phyloP scores from a whole-genome alignment of 2,797 vertebrate species.

The Sus cebifrons region DNA sequence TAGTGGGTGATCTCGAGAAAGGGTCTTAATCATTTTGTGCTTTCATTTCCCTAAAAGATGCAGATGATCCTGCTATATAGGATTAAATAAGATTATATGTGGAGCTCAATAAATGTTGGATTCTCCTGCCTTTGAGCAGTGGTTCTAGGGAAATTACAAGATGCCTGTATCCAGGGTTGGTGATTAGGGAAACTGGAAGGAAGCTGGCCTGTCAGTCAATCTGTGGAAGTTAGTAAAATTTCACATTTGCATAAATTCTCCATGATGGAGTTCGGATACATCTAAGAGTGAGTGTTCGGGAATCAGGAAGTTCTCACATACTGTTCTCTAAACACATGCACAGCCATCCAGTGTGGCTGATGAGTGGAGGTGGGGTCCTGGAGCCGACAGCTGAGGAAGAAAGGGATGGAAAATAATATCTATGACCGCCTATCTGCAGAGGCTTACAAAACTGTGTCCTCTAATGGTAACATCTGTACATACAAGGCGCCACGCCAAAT shows the following conservation, averaged over 20 bases:
- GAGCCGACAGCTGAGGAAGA: background rate
- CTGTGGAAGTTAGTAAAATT: background rate
- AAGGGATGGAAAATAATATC: fast-evolving
- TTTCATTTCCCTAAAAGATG: background rate
- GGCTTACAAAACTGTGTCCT: background rate
- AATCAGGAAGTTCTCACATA: background rate
- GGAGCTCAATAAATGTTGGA: background rate
- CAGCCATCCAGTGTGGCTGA: background rate
- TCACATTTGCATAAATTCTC: background rate
- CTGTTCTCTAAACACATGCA: background rate
- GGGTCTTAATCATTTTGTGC: background rate
- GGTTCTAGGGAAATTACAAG: background rate
- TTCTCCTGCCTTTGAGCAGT: background rate
- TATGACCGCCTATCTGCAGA: background rate
- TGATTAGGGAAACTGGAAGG: background rate
- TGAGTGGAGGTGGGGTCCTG: background rate
- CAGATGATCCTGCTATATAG: no score
- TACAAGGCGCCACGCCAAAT: background rate
- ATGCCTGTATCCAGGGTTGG: background rate
- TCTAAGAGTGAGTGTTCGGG: background rate
- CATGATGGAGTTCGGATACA: background rate
- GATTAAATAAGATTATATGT: background rate
- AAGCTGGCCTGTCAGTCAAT: background rate
- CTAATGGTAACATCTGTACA: background rate
- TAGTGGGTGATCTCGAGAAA: background rate